These are phyloP conservation scores for Phalanger gymnotis DNA, from an alignment of 2,797 vertebrate genomes.

Conservation along the genomic window DNA sequence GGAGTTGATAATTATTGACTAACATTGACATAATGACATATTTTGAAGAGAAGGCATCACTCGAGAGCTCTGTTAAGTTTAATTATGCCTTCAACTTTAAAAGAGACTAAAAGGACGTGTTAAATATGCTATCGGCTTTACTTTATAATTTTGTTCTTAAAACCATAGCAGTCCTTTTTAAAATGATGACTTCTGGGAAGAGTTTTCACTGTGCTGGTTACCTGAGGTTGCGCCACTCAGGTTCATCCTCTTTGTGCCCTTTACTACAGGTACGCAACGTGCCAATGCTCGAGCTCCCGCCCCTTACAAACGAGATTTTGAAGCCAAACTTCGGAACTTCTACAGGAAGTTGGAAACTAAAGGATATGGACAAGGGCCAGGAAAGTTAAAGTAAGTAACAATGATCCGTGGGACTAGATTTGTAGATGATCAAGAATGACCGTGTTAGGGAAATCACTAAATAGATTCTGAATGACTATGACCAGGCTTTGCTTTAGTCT, in stretches of 20 bases:
- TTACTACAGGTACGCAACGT: constrained; percentile 92
- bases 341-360: constrained; percentile 98
- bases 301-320: constrained; percentile 98
- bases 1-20: constrained; percentile 24
- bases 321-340: constrained; percentile 98
- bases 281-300: constrained; percentile 97
- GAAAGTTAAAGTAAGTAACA: constrained; percentile 95
- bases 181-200: background rate
- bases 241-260: constrained; percentile 56
- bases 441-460: background rate
- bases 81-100: background rate
- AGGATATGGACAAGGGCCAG: constrained; percentile 97
- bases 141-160: constrained; percentile 6
- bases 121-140: background rate
- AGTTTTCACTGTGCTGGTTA: background rate
- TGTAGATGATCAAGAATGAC: background rate
- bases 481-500: background rate
- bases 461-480: background rate
- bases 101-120: background rate
- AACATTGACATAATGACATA: background rate
- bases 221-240: background rate
- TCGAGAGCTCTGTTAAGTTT: constrained; percentile 3
- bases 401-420: constrained; percentile 31
- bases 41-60: background rate
- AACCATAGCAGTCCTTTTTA: background rate